phyloP scores from a whole-genome alignment of 1,140 invertebrate genomes.

The Rhyacophila brunnea region DNA sequence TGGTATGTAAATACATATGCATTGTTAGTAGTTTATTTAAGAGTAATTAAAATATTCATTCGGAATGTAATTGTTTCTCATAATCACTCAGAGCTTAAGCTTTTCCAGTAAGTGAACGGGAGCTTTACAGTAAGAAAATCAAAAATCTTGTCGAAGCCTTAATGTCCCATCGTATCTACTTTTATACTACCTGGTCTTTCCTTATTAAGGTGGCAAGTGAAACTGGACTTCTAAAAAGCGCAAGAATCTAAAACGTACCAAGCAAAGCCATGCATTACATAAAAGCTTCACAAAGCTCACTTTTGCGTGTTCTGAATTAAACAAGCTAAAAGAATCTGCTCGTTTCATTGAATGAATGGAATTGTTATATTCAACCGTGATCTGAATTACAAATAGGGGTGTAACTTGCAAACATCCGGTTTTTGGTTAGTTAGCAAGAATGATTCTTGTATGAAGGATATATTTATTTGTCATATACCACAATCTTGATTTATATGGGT shows the following conservation, averaged over 20 bases:
- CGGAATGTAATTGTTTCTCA: too few species aligned
- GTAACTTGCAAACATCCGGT: conserved; percentile 24
- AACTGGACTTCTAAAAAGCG: too few species aligned
- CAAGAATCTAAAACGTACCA: too few species aligned
- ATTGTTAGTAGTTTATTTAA: too few species aligned
- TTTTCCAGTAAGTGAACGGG: too few species aligned
- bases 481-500: background rate
- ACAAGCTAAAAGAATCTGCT: background rate
- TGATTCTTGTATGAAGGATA: background rate
- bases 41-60: too few species aligned
- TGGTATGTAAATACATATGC: too few species aligned
- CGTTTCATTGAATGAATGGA: conserved; percentile 18
- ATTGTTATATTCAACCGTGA: conserved; percentile 15
- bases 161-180: background rate
- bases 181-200: conserved; percentile 16
- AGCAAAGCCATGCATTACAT: too few species aligned
- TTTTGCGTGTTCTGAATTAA: too few species aligned
- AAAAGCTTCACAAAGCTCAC: too few species aligned
- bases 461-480: background rate
- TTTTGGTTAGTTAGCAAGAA: background rate
- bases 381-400: conserved; percentile 14
- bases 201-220: conserved; percentile 12
- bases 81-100: too few species aligned
- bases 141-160: background rate
- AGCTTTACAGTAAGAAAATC: too few species aligned